phyloP scores from a whole-genome alignment of 2,797 vertebrate species.

The Enteromius argenteus region DNA sequence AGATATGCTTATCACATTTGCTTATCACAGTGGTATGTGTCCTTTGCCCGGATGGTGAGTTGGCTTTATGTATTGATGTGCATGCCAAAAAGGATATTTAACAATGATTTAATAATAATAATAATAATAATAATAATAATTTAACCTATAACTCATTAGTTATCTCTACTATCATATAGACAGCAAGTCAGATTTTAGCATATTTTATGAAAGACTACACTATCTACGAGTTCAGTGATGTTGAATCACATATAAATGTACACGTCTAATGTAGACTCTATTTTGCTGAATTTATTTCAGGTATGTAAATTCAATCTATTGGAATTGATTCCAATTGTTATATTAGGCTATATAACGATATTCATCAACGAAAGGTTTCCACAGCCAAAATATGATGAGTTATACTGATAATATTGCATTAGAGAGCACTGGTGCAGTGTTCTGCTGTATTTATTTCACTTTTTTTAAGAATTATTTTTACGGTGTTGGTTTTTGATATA shows the following conservation, averaged over 20 bases:
- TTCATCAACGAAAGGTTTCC: not conserved
- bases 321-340: not conserved
- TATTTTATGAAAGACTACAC: not conserved
- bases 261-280: not conserved
- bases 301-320: not conserved
- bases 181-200: not conserved
- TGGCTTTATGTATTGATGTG: not conserved
- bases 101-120: not conserved
- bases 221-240: not conserved
- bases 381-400: not conserved
- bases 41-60: constrained; percentile 8
- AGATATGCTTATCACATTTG: constrained; percentile 48
- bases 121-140: not conserved
- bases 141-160: not conserved
- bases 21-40: constrained; percentile 20
- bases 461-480: constrained; percentile 1
- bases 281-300: not conserved
- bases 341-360: not conserved
- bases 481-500: not conserved
- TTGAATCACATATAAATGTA: not conserved
- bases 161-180: not conserved
- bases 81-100: not conserved
- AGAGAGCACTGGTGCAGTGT: not conserved
- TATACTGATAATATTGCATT: not conserved
- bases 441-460: not conserved